A percentile compares a stretch with the other conserved stretches of the same genome.
These are phyloP conservation scores for Stomatorhinus walkeri DNA, from an alignment of 2,797 vertebrate species.

Conservation along the genomic window DNA sequence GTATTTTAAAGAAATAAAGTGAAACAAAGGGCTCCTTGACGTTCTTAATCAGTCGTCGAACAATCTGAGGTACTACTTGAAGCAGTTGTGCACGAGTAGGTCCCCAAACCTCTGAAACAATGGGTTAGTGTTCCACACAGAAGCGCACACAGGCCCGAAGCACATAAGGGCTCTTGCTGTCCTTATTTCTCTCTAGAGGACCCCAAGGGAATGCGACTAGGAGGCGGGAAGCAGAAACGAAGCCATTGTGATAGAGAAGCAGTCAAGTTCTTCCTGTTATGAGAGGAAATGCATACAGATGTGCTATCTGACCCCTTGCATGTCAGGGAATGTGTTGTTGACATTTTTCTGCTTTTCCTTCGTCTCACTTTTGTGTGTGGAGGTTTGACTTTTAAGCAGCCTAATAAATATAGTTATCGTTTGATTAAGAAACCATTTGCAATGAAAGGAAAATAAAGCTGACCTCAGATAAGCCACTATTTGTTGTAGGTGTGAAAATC, in stretches of 20 bases:
- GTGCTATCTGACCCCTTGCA: conserved; percentile 93
- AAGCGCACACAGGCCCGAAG: conserved; percentile 38
- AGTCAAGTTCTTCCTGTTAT: conserved; percentile 99
- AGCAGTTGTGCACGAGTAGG: conserved; percentile 50
- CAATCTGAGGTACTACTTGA: conserved; percentile 53
- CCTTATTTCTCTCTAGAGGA: conserved; percentile 67
- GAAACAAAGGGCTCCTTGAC: conserved; percentile 55
- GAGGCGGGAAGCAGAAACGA: conserved; percentile 95
- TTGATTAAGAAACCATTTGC: conserved; percentile 22
- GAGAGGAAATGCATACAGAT: conserved; percentile 99
- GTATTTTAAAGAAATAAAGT: conserved; percentile 44
- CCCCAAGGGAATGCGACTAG: conserved; percentile 78
- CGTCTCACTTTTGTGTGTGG: conserved; percentile 31
- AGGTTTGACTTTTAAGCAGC: conserved; percentile 56
- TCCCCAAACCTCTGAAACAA: conserved; percentile 53
- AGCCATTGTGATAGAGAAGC: conserved; percentile 99
- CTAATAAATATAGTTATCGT: conserved; percentile 62
- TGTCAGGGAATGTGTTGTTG: conserved; percentile 68
- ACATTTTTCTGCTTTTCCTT: conserved; percentile 50
- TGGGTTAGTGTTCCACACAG: conserved; percentile 60
- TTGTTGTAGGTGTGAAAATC: not conserved
- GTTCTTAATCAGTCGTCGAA: conserved; percentile 49
- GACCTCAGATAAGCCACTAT: not conserved
- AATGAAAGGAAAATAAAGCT: not conserved
- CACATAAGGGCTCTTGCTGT: conserved; percentile 59